phyloP scores from a whole-genome alignment of 2,797 vertebrate genomes.

The Cirrhinus mrigala region DNA sequence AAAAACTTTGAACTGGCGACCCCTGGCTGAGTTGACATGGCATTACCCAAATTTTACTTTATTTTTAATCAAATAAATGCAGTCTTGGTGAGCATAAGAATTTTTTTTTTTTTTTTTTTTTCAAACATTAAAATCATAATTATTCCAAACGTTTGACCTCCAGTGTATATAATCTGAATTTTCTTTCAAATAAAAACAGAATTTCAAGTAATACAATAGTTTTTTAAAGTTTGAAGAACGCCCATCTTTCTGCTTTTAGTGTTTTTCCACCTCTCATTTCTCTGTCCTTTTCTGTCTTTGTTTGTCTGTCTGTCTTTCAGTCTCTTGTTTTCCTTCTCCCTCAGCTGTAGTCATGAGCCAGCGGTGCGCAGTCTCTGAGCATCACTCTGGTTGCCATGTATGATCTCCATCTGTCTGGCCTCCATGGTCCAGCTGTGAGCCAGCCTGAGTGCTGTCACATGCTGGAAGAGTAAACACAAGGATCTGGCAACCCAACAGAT shows the following conservation, averaged over 20 bases:
- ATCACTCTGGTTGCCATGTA: constrained; percentile 41
- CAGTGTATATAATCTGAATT: not conserved
- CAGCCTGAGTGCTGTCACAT: constrained; percentile 26
- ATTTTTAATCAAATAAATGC: too few species aligned
- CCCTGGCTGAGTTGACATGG: too few species aligned
- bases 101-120: too few species aligned
- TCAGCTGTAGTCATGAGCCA: constrained; percentile 24
- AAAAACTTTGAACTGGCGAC: too few species aligned
- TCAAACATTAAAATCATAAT: too few species aligned
- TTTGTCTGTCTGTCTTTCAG: not conserved
- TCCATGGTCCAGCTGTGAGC: constrained; percentile 39
- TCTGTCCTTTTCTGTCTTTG: not conserved
- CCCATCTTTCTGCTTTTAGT: not conserved
- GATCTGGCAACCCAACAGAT: constrained; percentile 44
- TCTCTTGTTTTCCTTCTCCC: not conserved
- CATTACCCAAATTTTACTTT: too few species aligned
- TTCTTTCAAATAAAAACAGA: not conserved
- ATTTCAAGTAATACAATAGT: not conserved
- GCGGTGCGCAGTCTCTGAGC: constrained; percentile 10
- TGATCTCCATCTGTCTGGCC: constrained; percentile 49
- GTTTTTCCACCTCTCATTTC: not conserved
- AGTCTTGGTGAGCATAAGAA: too few species aligned
- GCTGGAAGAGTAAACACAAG: constrained; percentile 33
- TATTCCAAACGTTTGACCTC: not conserved
- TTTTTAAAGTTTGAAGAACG: not conserved